phyloP scores from a whole-genome alignment of 2,797 vertebrate genomes.

The Paratrypauchen microcephalus region DNA sequence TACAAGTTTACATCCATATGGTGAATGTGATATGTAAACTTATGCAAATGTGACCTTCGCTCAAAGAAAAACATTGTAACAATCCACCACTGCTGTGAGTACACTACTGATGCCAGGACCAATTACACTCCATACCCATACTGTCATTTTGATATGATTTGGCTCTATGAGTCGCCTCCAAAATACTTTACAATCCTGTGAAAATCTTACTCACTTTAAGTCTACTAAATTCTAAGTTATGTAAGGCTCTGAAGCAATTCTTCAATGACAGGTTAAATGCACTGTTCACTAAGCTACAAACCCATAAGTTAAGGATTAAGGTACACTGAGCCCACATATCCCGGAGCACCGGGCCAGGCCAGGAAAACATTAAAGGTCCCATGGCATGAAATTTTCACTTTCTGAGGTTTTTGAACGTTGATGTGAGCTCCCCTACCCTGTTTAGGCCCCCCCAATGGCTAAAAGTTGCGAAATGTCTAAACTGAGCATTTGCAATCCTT shows the following conservation, averaged over 20 bases:
- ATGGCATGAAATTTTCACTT: too few relatives aligned
- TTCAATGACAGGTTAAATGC: too few relatives aligned
- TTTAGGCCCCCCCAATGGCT: too few relatives aligned
- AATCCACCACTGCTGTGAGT: background rate
- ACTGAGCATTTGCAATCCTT: too few relatives aligned
- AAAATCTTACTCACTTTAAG: background rate
- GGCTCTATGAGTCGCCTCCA: background rate
- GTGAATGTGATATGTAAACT: background rate
- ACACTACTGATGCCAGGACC: background rate
- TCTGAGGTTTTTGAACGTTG: too few relatives aligned
- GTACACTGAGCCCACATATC: too few relatives aligned
- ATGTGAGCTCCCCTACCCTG: too few relatives aligned
- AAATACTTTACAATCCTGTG: background rate
- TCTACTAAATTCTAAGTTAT: background rate
- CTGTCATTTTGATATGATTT: background rate
- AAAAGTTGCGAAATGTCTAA: too few relatives aligned
- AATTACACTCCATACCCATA: background rate
- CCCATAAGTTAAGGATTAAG: too few relatives aligned
- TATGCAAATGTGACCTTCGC: slow-evolving; percentile 5
- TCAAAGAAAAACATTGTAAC: background rate
- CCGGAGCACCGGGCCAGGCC: too few relatives aligned
- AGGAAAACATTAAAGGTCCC: too few relatives aligned
- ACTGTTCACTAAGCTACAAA: too few relatives aligned
- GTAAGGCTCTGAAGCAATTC: background rate
- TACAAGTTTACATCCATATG: background rate